These are phyloP conservation scores for Drosophila nr. fundita DNA, from an alignment of 2,888 invertebrate genomes.

Conservation along the genomic window DNA sequence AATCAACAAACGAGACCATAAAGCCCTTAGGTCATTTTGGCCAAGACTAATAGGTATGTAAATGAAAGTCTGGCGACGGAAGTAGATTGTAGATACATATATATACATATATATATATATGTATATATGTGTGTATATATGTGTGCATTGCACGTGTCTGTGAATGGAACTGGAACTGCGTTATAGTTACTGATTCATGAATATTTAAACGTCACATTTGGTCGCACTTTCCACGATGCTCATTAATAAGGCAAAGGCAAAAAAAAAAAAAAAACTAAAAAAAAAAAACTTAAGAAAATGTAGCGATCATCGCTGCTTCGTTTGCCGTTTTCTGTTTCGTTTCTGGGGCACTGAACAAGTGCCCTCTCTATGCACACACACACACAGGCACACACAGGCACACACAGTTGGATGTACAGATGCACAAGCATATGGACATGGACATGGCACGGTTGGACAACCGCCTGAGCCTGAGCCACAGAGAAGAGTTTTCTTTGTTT, in stretches of 20 bases:
- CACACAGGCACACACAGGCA: conserved; percentile 11
- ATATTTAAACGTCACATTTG: conserved; percentile 85
- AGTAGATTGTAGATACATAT: conserved; percentile 42
- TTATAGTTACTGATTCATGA: conserved; percentile 83
- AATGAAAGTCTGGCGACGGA: conserved; percentile 69
- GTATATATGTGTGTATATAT: not conserved
- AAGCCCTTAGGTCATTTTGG: conserved; percentile 34
- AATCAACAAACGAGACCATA: conserved; percentile 28
- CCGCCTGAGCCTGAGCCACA: conserved; percentile 54
- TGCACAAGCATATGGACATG: conserved; percentile 26
- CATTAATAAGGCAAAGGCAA: conserved; percentile 78
- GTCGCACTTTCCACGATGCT: conserved; percentile 83
- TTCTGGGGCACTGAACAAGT: conserved; percentile 78
- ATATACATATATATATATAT: not conserved
- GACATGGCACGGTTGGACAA: conserved; percentile 77
- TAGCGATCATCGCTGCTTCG: conserved; percentile 69
- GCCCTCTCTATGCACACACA: conserved; percentile 74
- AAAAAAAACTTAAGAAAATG: conserved; percentile 71
- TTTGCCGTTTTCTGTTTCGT: conserved; percentile 54
- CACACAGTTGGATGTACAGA: conserved; percentile 8
- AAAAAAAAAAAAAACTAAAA: conserved; percentile 50
- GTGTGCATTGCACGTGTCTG: conserved; percentile 43
- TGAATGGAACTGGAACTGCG: conserved; percentile 67
- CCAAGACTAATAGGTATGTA: conserved; percentile 62
- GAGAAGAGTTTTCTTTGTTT: conserved; percentile 78